Base-by-base conservation (phyloP, 2,888 invertebrate genomes). In the Endotricha flammealis region DNA sequence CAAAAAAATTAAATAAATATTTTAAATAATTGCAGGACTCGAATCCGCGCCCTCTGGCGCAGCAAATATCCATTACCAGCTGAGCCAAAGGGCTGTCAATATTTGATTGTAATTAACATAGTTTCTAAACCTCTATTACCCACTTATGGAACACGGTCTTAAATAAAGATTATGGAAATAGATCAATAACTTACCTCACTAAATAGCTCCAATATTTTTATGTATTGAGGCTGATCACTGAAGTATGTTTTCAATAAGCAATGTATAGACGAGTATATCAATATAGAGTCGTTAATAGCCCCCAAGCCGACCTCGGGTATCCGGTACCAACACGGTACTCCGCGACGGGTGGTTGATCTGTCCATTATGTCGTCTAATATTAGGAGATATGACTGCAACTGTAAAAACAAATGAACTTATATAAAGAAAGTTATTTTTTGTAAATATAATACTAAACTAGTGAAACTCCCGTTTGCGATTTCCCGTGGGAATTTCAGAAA, bases 331-430 rank as follows among this genome's bases (percentile, higher is more conserved):
- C 97, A 97, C 0, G 92, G 91, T 53, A 91, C 89, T 3, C 97
- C 97, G 39, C 98, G 89, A n/a, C 99, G 89, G 0, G 91, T 93
- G 39, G 89, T 78, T 1, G 97, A 93, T 0, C 88, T 82, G 69
- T 99, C 99, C 93, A 98, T 95, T 31, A 99, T 91, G 68, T 99
- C 99, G 71, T 99, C 99, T 13, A 91, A 75, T 0, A 98, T 89
- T 20, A 99, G 71, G 51, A 96, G 93, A 70, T 91, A 94, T 6
- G 94, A 92, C 85, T 98, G 97, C 1, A 96, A 68, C 97, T 97
- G 80, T 14, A n/a, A 27, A 12, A 22, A 20, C 20, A 20, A 20
- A 7, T 16, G 23, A 8, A 23, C 8, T n/a, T 7, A 5, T 6
- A 23, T 5, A 23, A 23, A 6, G 23, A 14, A n/a, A 13, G 14